A percentile compares a stretch with the other conserved stretches of the same genome.
These are phyloP conservation scores for Ficedula albicollis DNA, from an alignment of 2,797 vertebrate genomes.

Conservation along the genomic window DNA sequence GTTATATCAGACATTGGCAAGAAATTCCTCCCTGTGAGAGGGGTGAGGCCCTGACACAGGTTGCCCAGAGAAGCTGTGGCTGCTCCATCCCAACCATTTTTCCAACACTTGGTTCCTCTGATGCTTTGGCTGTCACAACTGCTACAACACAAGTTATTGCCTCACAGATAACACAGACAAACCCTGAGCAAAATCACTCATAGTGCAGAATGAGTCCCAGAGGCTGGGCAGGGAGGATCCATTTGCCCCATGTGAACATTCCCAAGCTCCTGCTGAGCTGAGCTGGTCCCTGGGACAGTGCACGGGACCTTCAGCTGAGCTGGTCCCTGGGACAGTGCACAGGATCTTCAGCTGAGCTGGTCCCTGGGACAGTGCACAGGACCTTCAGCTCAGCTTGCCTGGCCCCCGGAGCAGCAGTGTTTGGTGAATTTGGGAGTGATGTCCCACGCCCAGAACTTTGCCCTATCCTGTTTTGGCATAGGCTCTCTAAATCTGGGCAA, in stretches of 20 bases:
- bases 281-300: neutral
- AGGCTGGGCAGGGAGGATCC: neutral
- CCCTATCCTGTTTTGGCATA: neutral
- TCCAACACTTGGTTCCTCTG: neutral
- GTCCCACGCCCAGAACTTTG: neutral
- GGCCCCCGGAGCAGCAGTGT: neutral
- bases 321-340: neutral
- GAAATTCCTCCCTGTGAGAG: neutral
- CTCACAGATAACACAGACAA: neutral
- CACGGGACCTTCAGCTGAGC: neutral
- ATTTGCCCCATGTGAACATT: neutral
- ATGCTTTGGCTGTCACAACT: neutral
- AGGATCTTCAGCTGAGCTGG: neutral
- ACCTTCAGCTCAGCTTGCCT: neutral
- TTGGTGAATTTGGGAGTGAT: neutral
- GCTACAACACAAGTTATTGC: neutral
- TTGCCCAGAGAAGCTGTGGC: neutral
- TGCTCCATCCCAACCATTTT: neutral
- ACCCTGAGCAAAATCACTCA: accelerated
- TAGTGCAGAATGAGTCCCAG: neutral
- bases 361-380: too few relatives aligned
- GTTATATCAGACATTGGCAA: too few relatives aligned
- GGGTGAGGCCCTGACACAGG: neutral
- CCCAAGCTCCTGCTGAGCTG: neutral
- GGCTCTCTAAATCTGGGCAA: neutral